Evolutionary conservation across 2,888 invertebrate genomes (phyloP), one percentile per base, ranked within the genome.

Genomic region (Smittia aterrima): DNA sequence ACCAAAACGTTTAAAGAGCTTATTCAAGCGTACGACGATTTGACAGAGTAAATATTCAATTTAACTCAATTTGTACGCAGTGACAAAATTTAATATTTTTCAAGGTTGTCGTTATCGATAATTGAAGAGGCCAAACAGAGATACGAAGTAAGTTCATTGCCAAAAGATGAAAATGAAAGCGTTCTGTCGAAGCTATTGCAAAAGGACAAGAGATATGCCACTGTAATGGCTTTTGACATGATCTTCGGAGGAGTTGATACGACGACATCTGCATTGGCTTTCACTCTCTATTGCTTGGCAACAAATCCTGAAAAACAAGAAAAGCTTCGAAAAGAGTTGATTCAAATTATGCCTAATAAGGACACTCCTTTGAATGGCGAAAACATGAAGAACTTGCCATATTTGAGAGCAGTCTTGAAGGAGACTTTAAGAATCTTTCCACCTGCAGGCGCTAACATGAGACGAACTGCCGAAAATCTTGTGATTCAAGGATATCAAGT

Each of bases 331-430:
- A 80, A 86, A 62, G 90, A 92, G 79, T 78, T 88, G 6, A 75
- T 81, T 0, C 80, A 79, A 0, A 80, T 84, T 4, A 78, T 86
- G 75, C 83, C 85, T 0, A 76, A 79, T 0, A 83, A 82, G 75
- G 78, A 82, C 2, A 79, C 82, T 0, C 78, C 79, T 1, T 77
- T 86, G 1, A 85, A 82, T 0, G 79, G 82, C 1, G 80, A 83
- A 3, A 79, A 82, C 71, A 80, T 86, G 75, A 82, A 83, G 58
- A 79, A 85, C 67, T 82, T 87, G 76, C 84, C 86, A 0, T 92
- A 90, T 78, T 79, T 92, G 20, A 88, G 86, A 76, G 91, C 91
- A 0, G 90, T 89, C 77, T 85, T 92, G 41, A 92, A 91, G 79
- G 92, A 93, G 80, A 84, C 88, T 0, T 80, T 90, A 75, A 85